Evolutionary conservation across 2,797 vertebrate species (phyloP).

Genomic region (Cyclura pinguis): DNA sequence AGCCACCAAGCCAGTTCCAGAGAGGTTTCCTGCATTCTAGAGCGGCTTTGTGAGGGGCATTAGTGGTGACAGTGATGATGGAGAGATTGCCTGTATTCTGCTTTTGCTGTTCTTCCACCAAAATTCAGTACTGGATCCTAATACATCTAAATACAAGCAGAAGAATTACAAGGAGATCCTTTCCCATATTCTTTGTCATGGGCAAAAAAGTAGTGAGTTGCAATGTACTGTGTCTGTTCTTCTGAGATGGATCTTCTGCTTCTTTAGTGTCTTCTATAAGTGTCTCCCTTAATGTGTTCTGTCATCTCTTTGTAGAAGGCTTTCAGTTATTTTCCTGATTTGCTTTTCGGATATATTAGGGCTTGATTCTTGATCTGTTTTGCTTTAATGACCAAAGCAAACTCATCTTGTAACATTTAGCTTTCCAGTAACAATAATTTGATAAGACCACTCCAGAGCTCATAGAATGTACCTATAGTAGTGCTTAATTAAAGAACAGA

Average conservation of each 20-base stretch:
- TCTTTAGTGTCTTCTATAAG: background rate
- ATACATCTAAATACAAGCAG: background rate
- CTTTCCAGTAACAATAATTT: constrained; percentile 74
- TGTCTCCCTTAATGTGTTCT: background rate
- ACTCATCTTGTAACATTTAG: constrained; percentile 63
- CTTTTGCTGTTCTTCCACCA: too few species aligned
- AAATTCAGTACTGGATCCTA: too few species aligned
- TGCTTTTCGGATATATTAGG: constrained; percentile 25
- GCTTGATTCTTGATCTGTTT: background rate
- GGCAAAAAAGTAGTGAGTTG: background rate
- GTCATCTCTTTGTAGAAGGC: background rate
- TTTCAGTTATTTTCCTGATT: background rate
- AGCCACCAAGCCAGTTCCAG: too few species aligned
- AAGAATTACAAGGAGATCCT: background rate
- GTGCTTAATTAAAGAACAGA: constrained; percentile 82
- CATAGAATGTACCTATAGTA: constrained; percentile 77
- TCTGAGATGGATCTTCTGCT: background rate
- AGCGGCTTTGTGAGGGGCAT: too few species aligned
- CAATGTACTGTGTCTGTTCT: background rate
- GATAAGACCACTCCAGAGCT: constrained; percentile 75
- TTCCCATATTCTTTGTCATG: background rate
- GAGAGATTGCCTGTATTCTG: too few species aligned
- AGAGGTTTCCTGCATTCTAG: too few species aligned
- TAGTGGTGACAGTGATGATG: too few species aligned
- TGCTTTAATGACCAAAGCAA: constrained; percentile 14